Conservation (phyloP, 2,888 invertebrate genomes). For the Amphipoea oculea region DNA sequence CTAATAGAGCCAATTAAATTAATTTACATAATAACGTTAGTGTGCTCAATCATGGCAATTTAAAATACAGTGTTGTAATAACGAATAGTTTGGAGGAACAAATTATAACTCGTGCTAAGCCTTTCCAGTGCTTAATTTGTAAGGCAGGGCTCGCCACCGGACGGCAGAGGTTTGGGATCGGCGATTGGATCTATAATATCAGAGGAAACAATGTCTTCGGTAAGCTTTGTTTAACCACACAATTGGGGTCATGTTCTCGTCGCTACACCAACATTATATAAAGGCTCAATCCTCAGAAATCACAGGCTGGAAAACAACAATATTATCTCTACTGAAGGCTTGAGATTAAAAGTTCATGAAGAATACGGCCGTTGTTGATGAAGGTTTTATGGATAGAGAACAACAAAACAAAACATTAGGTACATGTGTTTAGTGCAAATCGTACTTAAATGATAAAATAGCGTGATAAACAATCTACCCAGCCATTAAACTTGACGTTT, state of each 20-base stretch:
- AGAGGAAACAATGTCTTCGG: constrained; percentile 35
- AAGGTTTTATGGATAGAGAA: constrained; percentile 23
- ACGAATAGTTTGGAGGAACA: constrained; percentile 27
- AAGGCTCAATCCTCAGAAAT: constrained; percentile 15
- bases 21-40: constrained; percentile 41
- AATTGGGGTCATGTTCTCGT: constrained; percentile 29
- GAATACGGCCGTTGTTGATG: neutral
- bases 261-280: constrained; percentile 27
- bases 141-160: constrained; percentile 35
- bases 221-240: constrained; percentile 33
- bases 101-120: constrained; percentile 43
- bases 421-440: constrained; percentile 24
- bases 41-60: constrained; percentile 24
- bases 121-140: constrained; percentile 30
- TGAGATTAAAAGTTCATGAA: constrained; percentile 9
- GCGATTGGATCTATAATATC: constrained; percentile 34
- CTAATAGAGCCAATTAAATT: constrained; percentile 53
- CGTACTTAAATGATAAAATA: constrained; percentile 47
- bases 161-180: constrained; percentile 38
- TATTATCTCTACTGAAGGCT: constrained; percentile 7
- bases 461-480: constrained; percentile 53
- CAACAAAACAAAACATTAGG: neutral
- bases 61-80: constrained; percentile 25
- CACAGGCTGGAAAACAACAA: constrained; percentile 19
- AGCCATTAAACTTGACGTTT: constrained; percentile 44